Evolutionary conservation across 2,888 invertebrate genomes (phyloP), one percentile per base, ranked within the genome.

Genomic region (Aphelenchoides bicaudatus): DNA sequence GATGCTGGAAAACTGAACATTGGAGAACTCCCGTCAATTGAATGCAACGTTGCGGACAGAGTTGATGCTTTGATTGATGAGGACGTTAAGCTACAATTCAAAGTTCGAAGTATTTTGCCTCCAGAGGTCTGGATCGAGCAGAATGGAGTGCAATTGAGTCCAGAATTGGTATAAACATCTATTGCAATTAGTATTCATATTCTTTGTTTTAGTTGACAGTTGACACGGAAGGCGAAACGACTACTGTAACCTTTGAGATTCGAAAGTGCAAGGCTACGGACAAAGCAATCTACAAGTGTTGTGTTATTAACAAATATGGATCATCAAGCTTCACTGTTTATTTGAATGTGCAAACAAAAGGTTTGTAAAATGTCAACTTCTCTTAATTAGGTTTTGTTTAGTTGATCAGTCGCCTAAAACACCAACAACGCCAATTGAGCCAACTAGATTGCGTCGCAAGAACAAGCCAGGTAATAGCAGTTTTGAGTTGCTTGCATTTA

Each of bases 91-190:
- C 25, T 64, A 27, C 43, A 46, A 10, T 64, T 68, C 43, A 37
- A 53, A 0, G 62, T 63, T 21, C 39, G 59, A 38, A 63, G 58
- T n/a, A 31, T 31, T n/a, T 54, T 63, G 21, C 39, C 43, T 25
- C 64, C 64, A 10, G 27, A 63, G 28, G 39, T 64, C 8, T 47
- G 51, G 39, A 10, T 64, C n/a, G 66, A 67, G 46, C 27, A 38
- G 16, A 38, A 61, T 28, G 54, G 62, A n/a, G 48, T 38, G 21
- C 39, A 53, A 4, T 43, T 67, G 6, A 57, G 63, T n/a, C 28
- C n/a, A 27, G 29, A 23, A 39, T 43, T 6, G 21, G 23, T 39
- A 21, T n/a, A n/a, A 10, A 10, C 34, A 34, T 10, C 34, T 34
- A 34, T 38, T 38, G 8, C 39, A 43, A 23, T 21, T 23, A 39